Conservation (phyloP, 2,113 vertebrate genomes). For the Bubalus kerabau region DNA sequence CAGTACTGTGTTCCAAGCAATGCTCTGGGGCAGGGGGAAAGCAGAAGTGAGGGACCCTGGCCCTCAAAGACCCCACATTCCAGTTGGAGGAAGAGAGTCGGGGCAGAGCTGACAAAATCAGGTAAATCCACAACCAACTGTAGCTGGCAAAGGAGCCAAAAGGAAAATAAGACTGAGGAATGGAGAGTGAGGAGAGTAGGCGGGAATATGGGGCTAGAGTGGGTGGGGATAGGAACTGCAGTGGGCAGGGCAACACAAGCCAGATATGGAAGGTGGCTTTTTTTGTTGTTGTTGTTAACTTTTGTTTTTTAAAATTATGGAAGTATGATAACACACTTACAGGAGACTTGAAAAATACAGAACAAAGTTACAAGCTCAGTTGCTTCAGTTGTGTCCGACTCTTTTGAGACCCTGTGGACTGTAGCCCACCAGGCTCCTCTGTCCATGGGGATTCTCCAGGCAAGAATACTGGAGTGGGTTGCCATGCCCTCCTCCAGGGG, state of each 20-base stretch:
- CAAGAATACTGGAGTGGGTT: not conserved
- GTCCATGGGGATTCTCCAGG: not conserved
- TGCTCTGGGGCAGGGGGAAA: no score
- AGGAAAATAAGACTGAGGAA: not conserved
- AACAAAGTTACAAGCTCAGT: not conserved
- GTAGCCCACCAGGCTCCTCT: not conserved
- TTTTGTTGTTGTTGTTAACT: not conserved
- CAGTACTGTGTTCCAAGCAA: not conserved
- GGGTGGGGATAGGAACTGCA: no score
- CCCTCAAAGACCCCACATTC: not conserved
- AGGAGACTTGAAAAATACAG: not conserved
- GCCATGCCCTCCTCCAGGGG: not conserved
- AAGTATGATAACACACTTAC: not conserved
- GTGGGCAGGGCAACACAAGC: not conserved
- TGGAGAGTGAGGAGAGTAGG: rapidly evolving
- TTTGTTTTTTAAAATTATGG: not conserved
- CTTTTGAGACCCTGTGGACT: not conserved
- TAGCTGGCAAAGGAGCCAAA: no score
- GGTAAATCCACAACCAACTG: not conserved
- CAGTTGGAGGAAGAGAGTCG: not conserved
- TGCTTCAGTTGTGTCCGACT: not conserved
- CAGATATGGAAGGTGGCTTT: not conserved
- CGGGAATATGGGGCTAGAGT: not conserved
- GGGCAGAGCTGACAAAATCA: not conserved
- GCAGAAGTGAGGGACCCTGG: not conserved